These are phyloP conservation scores for Percina caprodes DNA, from an alignment of 2,113 vertebrate genomes.

Conservation along the genomic window DNA sequence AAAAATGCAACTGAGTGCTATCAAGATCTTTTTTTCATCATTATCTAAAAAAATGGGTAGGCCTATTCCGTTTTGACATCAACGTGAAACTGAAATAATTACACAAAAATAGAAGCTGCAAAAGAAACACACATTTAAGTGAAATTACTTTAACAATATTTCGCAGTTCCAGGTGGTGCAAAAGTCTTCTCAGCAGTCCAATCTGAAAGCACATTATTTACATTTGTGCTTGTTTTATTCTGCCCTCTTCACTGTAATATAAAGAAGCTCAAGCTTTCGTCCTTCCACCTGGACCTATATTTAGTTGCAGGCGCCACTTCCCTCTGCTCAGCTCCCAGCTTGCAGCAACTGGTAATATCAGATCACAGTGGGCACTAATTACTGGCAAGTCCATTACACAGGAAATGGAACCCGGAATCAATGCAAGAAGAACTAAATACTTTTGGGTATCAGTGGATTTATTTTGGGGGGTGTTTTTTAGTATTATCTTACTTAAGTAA, in stretches of 20 bases:
- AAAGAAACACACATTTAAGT: not conserved
- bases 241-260: not conserved
- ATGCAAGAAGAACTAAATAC: slow-evolving; percentile 65
- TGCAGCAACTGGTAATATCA: slow-evolving; percentile 67
- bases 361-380: slow-evolving; percentile 69
- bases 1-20: not conserved
- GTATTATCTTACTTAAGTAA: slow-evolving; percentile 17
- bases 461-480: slow-evolving; percentile 16
- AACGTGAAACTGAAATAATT: not conserved
- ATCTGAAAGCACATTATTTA: slow-evolving; percentile 14
- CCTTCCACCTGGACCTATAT: slow-evolving; percentile 63
- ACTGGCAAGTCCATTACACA: slow-evolving; percentile 75
- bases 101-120: not conserved
- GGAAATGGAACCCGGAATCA: slow-evolving; percentile 74
- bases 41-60: not conserved
- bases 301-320: slow-evolving; percentile 55
- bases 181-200: not conserved
- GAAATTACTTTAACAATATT: not conserved
- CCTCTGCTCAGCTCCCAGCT: slow-evolving; percentile 30
- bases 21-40: not conserved
- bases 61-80: not conserved
- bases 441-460: slow-evolving; percentile 38
- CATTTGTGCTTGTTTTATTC: not conserved
- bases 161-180: not conserved
- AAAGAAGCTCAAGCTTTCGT: slow-evolving; percentile 50